A percentile compares a stretch with the other conserved stretches of the same genome.
These are phyloP conservation scores for Leptinotarsa undecemlineata DNA, from an alignment of 1,140 invertebrate species.

Conservation along the genomic window DNA sequence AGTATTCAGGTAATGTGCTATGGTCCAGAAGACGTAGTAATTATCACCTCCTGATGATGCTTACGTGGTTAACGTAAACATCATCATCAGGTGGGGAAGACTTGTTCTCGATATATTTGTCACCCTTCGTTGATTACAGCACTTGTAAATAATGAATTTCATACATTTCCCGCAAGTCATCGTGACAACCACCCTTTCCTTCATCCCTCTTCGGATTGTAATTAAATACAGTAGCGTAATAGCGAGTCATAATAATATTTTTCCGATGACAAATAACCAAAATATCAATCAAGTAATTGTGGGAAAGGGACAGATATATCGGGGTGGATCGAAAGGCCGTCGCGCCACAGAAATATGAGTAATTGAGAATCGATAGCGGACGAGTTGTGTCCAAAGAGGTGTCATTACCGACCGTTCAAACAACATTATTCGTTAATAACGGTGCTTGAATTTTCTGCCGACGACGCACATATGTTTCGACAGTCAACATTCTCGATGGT, in stretches of 20 bases:
- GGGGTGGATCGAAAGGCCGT: slow-evolving; percentile 33
- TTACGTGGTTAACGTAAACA: too few species aligned
- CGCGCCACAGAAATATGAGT: slow-evolving; percentile 39
- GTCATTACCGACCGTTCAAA: slow-evolving; percentile 38
- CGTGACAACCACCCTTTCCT: neutral
- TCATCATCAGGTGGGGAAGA: too few species aligned
- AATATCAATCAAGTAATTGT: slow-evolving; percentile 42
- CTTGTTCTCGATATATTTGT: neutral
- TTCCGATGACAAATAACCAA: slow-evolving; percentile 39
- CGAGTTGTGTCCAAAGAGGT: slow-evolving; percentile 39
- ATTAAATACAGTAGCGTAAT: slow-evolving; percentile 17
- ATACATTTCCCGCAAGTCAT: neutral
- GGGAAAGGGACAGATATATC: slow-evolving; percentile 30
- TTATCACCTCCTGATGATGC: too few species aligned
- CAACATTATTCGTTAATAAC: slow-evolving; percentile 29
- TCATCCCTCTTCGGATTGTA: neutral
- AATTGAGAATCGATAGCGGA: slow-evolving; percentile 45
- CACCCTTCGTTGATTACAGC: too few species aligned
- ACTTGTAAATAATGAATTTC: too few species aligned
- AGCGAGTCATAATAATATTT: slow-evolving; percentile 30
- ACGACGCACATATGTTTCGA: neutral
- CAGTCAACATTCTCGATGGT: too few species aligned
- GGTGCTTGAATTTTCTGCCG: neutral
- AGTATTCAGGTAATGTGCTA: too few species aligned
- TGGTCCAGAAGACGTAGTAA: too few species aligned